These are phyloP conservation scores for Oeneis ivallda DNA, from an alignment of 2,888 invertebrate genomes.

Conservation along the genomic window DNA sequence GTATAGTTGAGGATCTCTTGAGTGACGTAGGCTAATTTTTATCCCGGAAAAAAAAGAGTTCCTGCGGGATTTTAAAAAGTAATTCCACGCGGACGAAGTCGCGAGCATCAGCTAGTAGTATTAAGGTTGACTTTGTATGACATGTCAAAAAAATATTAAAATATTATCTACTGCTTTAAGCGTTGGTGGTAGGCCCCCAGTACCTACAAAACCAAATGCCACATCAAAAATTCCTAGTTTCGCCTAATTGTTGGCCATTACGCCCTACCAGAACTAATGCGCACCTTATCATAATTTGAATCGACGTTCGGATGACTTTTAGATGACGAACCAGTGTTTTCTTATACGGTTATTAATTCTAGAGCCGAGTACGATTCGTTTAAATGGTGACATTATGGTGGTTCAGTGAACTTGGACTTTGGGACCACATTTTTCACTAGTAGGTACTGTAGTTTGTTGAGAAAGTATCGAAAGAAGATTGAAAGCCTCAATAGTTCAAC, in stretches of 20 bases:
- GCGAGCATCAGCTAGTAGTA: too few relatives aligned
- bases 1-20: too few relatives aligned
- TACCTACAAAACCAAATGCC: constrained; percentile 38
- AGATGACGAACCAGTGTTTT: constrained; percentile 79
- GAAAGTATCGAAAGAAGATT: too few relatives aligned
- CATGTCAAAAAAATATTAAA: too few relatives aligned
- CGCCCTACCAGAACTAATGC: constrained; percentile 79
- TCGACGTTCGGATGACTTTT: constrained; percentile 77
- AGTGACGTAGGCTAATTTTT: too few relatives aligned
- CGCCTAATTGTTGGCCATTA: constrained; percentile 72
- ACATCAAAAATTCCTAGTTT: constrained; percentile 51
- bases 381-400: constrained; percentile 48
- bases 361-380: constrained; percentile 54
- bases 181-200: background rate
- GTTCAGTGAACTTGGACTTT: constrained; percentile 50
- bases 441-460: too few relatives aligned
- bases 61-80: too few relatives aligned
- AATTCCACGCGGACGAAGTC: too few relatives aligned
- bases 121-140: too few relatives aligned
- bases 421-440: background rate
- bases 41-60: too few relatives aligned
- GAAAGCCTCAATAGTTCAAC: too few relatives aligned
- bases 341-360: constrained; percentile 79
- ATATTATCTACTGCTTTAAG: too few relatives aligned
- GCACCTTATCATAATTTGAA: constrained; percentile 79